Evolutionary conservation across 2,888 invertebrate genomes (phyloP).

Genomic region (Drosophila affinis): DNA sequence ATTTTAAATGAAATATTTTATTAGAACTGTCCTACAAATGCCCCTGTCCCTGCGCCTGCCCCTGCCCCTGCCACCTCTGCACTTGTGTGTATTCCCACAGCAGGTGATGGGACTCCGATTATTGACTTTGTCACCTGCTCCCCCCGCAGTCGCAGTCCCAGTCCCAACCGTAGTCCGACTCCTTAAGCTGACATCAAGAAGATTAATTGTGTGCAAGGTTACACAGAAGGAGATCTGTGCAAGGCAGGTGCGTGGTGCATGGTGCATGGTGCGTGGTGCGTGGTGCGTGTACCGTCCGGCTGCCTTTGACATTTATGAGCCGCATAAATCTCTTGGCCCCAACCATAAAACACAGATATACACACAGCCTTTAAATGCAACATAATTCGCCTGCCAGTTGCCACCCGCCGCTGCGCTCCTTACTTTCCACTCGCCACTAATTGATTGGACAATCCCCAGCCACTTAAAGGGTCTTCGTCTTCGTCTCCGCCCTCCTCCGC

Average conservation of each 20-base stretch:
- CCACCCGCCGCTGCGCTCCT: conserved; percentile 5
- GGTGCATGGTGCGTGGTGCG: conserved; percentile 17
- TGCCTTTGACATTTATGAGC: conserved; percentile 76
- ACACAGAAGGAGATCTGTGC: conserved; percentile 3
- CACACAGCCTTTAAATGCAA: conserved; percentile 62
- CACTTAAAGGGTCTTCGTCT: conserved; percentile 25
- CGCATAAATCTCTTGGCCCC: conserved; percentile 66
- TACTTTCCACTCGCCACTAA: conserved; percentile 51
- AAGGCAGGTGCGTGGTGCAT: conserved; percentile 18
- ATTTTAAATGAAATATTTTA: conserved; percentile 79
- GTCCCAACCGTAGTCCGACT: not conserved
- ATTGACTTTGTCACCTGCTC: conserved; percentile 43
- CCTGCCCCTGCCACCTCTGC: conserved; percentile 14
- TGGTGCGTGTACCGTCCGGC: conserved; percentile 30
- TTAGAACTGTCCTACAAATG: conserved; percentile 66
- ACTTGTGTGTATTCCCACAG: conserved; percentile 66
- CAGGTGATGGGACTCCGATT: conserved; percentile 60
- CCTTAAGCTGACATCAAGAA: conserved; percentile 42
- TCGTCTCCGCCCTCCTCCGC: not conserved
- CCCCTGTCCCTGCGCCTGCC: conserved; percentile 9
- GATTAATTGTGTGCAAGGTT: conserved; percentile 39
- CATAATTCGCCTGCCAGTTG: conserved; percentile 51
- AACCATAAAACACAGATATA: conserved; percentile 34
- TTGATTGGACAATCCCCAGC: conserved; percentile 53
- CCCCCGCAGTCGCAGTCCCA: not conserved